Evolutionary conservation across 2,888 invertebrate genomes (phyloP).

Genomic region (Buathra laborator): DNA sequence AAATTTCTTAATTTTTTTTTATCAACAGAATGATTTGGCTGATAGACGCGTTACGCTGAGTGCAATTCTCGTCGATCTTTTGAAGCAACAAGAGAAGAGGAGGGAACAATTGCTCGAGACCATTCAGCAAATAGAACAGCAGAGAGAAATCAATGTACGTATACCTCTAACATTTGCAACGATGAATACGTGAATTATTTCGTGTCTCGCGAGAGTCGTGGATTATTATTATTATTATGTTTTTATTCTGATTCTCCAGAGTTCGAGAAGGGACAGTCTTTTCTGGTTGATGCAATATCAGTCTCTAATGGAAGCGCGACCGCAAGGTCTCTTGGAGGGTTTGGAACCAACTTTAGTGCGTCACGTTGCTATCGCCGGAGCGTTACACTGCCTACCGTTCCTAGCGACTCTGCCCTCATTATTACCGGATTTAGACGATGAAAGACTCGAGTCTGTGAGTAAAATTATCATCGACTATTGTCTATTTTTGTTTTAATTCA

Average conservation of each 20-base stretch:
- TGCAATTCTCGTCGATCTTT: slow-evolving; percentile 89
- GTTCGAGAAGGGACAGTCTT: slow-evolving; percentile 80
- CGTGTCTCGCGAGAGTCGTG: background rate
- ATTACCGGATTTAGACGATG: slow-evolving; percentile 86
- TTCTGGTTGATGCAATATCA: slow-evolving; percentile 95
- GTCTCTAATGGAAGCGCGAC: slow-evolving; percentile 91
- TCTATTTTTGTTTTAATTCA: background rate
- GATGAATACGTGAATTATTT: slow-evolving; percentile 24
- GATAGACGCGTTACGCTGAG: slow-evolving; percentile 90
- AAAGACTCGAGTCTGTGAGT: slow-evolving; percentile 86
- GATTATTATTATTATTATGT: slow-evolving; percentile 27
- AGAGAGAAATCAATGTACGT: slow-evolving; percentile 80
- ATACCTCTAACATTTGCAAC: slow-evolving; percentile 62
- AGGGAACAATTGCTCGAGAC: slow-evolving; percentile 89
- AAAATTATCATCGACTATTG: slow-evolving; percentile 5
- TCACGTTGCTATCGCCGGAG: slow-evolving; percentile 90
- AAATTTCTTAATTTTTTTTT: slow-evolving; percentile 62
- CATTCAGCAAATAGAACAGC: slow-evolving; percentile 90
- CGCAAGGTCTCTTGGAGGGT: slow-evolving; percentile 88
- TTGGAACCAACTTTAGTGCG: slow-evolving; percentile 90
- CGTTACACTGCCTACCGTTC: slow-evolving; percentile 92
- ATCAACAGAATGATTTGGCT: slow-evolving; percentile 88
- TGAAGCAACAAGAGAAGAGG: slow-evolving; percentile 89
- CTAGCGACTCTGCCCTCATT: slow-evolving; percentile 86
- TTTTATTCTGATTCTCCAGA: slow-evolving; percentile 64